Conservation (phyloP, 2,113 vertebrate genomes). For the Ctenomys sociabilis region DNA sequence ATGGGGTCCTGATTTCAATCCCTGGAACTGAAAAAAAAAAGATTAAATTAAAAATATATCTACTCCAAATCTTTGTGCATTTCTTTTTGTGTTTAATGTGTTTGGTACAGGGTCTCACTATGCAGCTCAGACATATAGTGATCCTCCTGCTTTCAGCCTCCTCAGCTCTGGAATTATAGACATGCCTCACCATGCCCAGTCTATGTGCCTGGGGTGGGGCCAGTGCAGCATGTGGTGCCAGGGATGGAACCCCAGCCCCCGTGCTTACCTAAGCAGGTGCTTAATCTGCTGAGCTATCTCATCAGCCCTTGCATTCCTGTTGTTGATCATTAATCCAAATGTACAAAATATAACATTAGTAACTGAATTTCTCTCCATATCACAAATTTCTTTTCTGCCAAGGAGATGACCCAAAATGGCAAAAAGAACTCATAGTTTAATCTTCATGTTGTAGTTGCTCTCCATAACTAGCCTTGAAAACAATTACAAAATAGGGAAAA, state of each 20-base stretch:
- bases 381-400: not conserved
- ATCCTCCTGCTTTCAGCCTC: too few relatives aligned
- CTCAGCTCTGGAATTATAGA: too few relatives aligned
- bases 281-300: too few relatives aligned
- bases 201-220: too few relatives aligned
- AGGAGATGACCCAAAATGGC: not conserved
- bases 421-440: not conserved
- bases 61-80: not conserved
- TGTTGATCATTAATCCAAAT: not conserved
- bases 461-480: not conserved
- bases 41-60: not conserved
- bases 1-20: too few relatives aligned
- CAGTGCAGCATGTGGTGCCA: too few relatives aligned
- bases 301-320: not conserved
- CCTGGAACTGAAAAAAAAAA: not conserved
- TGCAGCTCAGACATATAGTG: too few relatives aligned
- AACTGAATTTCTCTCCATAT: not conserved
- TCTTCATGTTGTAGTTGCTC: not conserved
- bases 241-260: too few relatives aligned
- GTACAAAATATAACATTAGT: not conserved
- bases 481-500: not conserved
- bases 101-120: too few relatives aligned
- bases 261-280: too few relatives aligned
- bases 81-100: too few relatives aligned
- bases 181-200: too few relatives aligned